Evolutionary conservation across 35 echinoderm and acorn worm species (phyloP), one percentile per base, ranked within the genome.

Genomic region (Ptychodera flava): DNA sequence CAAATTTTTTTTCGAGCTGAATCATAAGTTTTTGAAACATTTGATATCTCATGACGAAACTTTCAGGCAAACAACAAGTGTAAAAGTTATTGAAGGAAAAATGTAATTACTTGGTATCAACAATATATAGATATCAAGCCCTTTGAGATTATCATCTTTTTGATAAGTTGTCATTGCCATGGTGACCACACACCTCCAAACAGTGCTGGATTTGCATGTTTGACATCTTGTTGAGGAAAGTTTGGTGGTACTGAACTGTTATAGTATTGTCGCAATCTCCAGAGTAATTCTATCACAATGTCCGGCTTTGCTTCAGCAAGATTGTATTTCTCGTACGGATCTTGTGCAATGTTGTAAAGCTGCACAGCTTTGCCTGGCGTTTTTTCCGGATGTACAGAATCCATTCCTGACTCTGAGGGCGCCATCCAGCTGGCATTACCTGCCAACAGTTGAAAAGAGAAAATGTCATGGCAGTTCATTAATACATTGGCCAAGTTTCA

Each of bases 201-300:
- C 22, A 64, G 45, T 12, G 45, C 45, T 64, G 45, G 45, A 64
- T 64, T 64, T 12, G 45, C 45, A 64, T 64, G 45, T 64, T 37
- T 83, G 12, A 83, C 35, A 37, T 83, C 82, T 36, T 83, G 34
- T n/a, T 31, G 16, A 2, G 82, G 82, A n/a, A 83, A 83, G 30
- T 34, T 35, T 83, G 82, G 82, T 35, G 82, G 82, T 34, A 83
- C 16, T 36, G 82, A 83, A 83, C 37, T n/a, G 16, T 83, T 34
- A 31, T 83, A 36, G 37, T 83, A 83, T 2, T 36, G 37, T 36
- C n/a, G 29, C 6, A 83, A 35, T 35, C 35, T 1, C 37, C 37
- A 30, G 0, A 83, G 30, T 30, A 83, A 37, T n/a, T 36, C 37
- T 1, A 10, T 31, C 0, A 83, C 82, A 37, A 83, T 83, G 12